Conservation (phyloP, 1,140 invertebrate genomes). For the Drosophila subobscura region DNA sequence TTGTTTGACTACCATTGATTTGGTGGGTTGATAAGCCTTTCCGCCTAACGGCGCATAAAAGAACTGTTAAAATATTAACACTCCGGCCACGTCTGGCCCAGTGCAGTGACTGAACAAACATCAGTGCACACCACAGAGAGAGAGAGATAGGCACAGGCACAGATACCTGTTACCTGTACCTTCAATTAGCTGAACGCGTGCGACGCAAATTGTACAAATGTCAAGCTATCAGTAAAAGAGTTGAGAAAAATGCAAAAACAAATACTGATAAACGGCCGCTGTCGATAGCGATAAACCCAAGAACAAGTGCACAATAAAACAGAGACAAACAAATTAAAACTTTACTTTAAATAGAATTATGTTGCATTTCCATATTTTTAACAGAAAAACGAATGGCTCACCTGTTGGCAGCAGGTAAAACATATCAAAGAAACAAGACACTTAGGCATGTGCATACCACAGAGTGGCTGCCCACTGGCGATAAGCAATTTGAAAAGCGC, state of each 20-base stretch:
- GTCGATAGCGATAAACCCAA: too few species aligned
- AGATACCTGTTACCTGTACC: not conserved
- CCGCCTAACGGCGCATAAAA: constrained; percentile 36
- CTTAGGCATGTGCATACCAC: too few species aligned
- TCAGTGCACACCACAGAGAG: not conserved
- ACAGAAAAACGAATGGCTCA: too few species aligned
- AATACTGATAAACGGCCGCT: constrained; percentile 16
- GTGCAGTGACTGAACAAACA: constrained; percentile 10
- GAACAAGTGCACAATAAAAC: too few species aligned
- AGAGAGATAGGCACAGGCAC: too few species aligned
- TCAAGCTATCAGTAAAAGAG: not conserved
- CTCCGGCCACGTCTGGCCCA: constrained; percentile 19
- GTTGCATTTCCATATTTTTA: too few species aligned
- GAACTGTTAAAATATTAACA: constrained; percentile 32
- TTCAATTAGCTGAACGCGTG: constrained; percentile 31
- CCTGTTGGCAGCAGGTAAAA: too few species aligned
- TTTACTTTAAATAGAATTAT: too few species aligned
- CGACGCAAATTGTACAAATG: constrained; percentile 27
- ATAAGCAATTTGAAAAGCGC: too few species aligned
- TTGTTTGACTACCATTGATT: constrained; percentile 17
- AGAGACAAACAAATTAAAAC: too few species aligned
- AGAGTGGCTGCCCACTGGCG: too few species aligned
- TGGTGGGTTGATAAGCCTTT: constrained; percentile 33
- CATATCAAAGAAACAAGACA: too few species aligned
- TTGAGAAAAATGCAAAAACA: not conserved